A percentile compares a stretch with the other conserved stretches of the same genome.
phyloP scores from a whole-genome alignment of 2,797 vertebrate species.

The Macroramphosus scolopax region DNA sequence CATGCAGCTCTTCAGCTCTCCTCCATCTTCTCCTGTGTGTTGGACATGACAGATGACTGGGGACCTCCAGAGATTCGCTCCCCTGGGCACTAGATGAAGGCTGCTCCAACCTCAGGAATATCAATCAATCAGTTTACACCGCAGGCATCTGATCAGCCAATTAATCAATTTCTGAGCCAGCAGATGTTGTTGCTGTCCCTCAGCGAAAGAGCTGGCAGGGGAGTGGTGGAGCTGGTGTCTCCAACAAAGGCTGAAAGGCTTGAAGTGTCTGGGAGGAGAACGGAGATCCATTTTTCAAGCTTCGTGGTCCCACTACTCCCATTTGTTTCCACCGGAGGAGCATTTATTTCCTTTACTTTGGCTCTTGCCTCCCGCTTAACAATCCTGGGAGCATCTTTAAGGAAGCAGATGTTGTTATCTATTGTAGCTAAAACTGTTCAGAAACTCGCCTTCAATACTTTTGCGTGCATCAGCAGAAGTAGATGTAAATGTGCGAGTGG shows the following conservation, averaged over 20 bases:
- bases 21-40: constrained; percentile 48
- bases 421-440: neutral
- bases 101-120: constrained; percentile 68
- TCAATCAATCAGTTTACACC: constrained; percentile 79
- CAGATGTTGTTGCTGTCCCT: constrained; percentile 71
- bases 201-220: constrained; percentile 50
- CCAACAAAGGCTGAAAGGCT: constrained; percentile 59
- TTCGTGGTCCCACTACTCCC: constrained; percentile 18
- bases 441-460: neutral
- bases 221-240: constrained; percentile 45
- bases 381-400: no score
- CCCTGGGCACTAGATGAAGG: constrained; percentile 69
- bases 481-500: constrained; percentile 38
- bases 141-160: constrained; percentile 72
- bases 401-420: neutral
- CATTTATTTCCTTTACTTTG: constrained; percentile 7
- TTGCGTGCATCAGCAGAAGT: neutral
- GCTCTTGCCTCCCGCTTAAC: neutral
- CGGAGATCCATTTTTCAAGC: constrained; percentile 46
- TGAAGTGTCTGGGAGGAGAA: constrained; percentile 43
- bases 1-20: constrained; percentile 56
- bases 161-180: constrained; percentile 74
- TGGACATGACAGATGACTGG: constrained; percentile 77
- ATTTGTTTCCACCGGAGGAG: constrained; percentile 15
- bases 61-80: constrained; percentile 73